Evolutionary conservation across 1,140 invertebrate species (phyloP).

Genomic region (Drosophila lacteicornis): DNA sequence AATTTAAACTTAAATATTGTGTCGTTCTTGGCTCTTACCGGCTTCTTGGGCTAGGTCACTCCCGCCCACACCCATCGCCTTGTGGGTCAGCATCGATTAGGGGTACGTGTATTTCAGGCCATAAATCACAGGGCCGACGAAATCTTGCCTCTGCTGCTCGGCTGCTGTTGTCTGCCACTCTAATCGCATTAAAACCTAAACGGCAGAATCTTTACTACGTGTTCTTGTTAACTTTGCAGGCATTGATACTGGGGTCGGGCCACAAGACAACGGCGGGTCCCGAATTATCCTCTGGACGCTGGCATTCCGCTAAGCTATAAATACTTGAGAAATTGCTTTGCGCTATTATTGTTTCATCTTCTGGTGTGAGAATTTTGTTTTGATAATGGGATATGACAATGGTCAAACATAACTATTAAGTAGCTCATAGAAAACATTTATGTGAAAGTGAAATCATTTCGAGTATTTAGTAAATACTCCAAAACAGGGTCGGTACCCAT

Average conservation of each 20-base stretch:
- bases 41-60: constrained; percentile 11
- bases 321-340: constrained; percentile 29
- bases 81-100: constrained; percentile 57
- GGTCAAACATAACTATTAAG: background rate
- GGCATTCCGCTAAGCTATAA: constrained; percentile 38
- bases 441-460: no score
- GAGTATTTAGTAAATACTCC: no score
- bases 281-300: constrained; percentile 31
- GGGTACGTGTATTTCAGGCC: constrained; percentile 54
- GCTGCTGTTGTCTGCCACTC: constrained; percentile 60
- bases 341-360: constrained; percentile 5
- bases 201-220: constrained; percentile 76
- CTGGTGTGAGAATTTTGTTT: background rate
- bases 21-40: background rate
- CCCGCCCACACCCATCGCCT: background rate
- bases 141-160: constrained; percentile 20
- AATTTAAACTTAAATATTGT: constrained; percentile 74
- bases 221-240: constrained; percentile 73
- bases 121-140: constrained; percentile 66
- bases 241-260: constrained; percentile 1
- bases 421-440: background rate
- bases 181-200: constrained; percentile 81
- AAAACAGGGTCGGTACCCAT: no score
- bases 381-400: background rate
- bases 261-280: constrained; percentile 10